Evolutionary conservation across 2,888 invertebrate species (phyloP).

Genomic region (Agriotes lineatus): DNA sequence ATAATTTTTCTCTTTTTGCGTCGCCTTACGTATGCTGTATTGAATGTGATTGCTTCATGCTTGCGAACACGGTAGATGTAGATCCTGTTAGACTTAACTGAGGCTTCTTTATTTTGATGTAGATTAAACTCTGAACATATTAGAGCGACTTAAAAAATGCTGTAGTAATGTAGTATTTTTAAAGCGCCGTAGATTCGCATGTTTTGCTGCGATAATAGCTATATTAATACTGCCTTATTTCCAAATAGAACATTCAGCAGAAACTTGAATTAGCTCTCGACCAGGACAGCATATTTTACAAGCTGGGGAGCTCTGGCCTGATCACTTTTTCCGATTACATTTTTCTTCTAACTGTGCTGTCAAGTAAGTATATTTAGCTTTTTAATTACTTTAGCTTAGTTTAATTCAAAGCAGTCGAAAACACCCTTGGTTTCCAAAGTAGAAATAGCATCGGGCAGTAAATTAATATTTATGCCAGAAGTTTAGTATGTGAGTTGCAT

Average conservation of each 20-base stretch:
- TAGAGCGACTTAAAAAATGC: too few species aligned
- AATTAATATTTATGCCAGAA: too few species aligned
- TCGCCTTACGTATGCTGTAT: neutral
- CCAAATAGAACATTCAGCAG: constrained; percentile 80
- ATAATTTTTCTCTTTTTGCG: constrained; percentile 48
- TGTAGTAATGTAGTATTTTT: neutral
- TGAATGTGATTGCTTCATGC: constrained; percentile 7
- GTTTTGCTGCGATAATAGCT: constrained; percentile 24
- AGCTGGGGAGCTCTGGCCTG: constrained; percentile 93
- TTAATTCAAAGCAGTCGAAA: too few species aligned
- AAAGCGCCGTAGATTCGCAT: constrained; percentile 29
- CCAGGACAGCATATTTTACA: constrained; percentile 96
- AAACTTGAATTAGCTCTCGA: constrained; percentile 86
- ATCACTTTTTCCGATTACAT: constrained; percentile 99
- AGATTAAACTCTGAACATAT: too few species aligned
- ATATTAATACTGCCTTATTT: constrained; percentile 41
- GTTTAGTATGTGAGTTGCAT: too few species aligned
- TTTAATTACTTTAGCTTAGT: constrained; percentile 21
- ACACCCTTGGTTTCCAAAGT: too few species aligned
- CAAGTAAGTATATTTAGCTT: constrained; percentile 80
- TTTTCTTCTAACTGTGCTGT: constrained; percentile 95
- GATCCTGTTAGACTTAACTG: neutral
- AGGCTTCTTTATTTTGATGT: neutral
- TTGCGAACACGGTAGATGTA: neutral
- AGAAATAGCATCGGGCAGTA: too few species aligned